A percentile compares a stretch with the other conserved stretches of the same genome.
Evolutionary conservation across 2,797 vertebrate species (phyloP).

Genomic region (Numenius phaeopus): DNA sequence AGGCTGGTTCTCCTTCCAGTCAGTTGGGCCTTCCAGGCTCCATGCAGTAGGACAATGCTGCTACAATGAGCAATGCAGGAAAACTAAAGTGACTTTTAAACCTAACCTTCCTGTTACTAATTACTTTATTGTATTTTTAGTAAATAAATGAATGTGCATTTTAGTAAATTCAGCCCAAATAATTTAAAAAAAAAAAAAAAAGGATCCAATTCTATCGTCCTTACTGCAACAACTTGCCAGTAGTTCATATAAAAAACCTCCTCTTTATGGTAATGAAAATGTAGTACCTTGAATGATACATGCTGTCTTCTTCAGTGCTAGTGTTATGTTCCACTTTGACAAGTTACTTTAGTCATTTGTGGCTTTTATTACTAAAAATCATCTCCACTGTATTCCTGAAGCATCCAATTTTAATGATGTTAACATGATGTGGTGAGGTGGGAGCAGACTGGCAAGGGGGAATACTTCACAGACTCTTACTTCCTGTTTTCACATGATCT

Average conservation of each 20-base stretch:
- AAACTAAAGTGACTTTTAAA: not conserved
- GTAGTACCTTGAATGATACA: not conserved
- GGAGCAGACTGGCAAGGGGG: not conserved
- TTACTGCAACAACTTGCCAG: not conserved
- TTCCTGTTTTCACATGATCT: not conserved
- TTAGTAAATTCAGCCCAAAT: not conserved
- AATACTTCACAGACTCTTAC: not conserved
- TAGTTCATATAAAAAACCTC: not conserved
- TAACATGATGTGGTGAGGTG: not conserved
- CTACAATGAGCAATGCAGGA: not conserved
- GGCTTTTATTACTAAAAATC: not conserved
- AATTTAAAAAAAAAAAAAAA: not conserved
- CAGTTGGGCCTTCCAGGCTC: not conserved
- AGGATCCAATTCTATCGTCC: not conserved
- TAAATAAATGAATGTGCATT: not conserved
- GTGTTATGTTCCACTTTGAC: not conserved
- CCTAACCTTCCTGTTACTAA: not conserved
- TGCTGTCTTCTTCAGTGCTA: not conserved
- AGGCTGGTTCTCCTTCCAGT: not conserved
- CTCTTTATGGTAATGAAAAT: not conserved
- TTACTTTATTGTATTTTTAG: not conserved
- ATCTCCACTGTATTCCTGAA: not conserved
- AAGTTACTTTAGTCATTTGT: not conserved
- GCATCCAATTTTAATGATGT: not conserved
- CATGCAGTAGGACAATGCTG: not conserved